phyloP scores from a whole-genome alignment of 2,888 invertebrate species.

The Nomada ruficornis region DNA sequence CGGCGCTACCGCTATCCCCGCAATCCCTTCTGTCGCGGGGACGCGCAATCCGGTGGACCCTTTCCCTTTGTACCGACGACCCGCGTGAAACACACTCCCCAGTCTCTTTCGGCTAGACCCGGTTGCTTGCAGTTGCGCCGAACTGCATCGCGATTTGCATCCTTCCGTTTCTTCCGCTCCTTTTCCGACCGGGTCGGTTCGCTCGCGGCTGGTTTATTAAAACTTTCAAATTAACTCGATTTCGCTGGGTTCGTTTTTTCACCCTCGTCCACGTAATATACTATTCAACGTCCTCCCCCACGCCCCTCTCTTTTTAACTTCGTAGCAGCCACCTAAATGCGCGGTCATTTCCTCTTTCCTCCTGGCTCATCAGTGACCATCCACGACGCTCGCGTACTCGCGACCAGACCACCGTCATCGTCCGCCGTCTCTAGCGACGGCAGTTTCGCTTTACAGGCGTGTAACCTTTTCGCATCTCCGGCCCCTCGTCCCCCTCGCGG shows the following conservation, averaged over 20 bases:
- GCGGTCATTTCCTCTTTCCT: slow-evolving; percentile 23
- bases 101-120: slow-evolving; percentile 15
- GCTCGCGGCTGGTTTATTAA: slow-evolving; percentile 74
- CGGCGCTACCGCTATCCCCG: slow-evolving; percentile 64
- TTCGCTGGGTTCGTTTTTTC: slow-evolving; percentile 61
- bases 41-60: slow-evolving; percentile 59
- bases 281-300: slow-evolving; percentile 49
- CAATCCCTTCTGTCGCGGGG: slow-evolving; percentile 35
- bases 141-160: not conserved
- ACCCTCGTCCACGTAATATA: slow-evolving; percentile 51
- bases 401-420: slow-evolving; percentile 42
- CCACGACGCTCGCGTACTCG: slow-evolving; percentile 26
- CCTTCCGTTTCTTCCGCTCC: slow-evolving; percentile 30
- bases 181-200: not conserved
- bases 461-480: slow-evolving; percentile 17
- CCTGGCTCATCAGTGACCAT: slow-evolving; percentile 11
- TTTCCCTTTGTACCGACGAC: slow-evolving; percentile 56
- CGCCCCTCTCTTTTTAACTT: not conserved
- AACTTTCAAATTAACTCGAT: slow-evolving; percentile 77
- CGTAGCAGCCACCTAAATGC: slow-evolving; percentile 36
- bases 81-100: slow-evolving; percentile 28
- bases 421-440: slow-evolving; percentile 54
- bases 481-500: slow-evolving; percentile 4
- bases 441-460: slow-evolving; percentile 57
- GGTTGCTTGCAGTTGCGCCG: not conserved